Conservation (phyloP, 2,888 invertebrate species). For the Stramonita haemastoma region DNA sequence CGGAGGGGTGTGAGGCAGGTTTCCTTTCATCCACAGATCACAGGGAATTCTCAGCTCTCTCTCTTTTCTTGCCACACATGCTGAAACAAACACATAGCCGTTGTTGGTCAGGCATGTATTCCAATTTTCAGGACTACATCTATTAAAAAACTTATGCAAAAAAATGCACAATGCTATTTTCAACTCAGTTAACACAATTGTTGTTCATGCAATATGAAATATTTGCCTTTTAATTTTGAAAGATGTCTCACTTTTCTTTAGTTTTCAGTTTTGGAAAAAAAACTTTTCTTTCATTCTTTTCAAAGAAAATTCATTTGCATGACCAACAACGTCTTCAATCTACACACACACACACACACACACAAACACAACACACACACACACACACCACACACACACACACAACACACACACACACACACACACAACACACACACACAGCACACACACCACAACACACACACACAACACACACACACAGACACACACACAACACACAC, state of each 20-base stretch:
- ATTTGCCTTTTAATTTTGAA: no score
- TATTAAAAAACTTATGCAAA: background rate
- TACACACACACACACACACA: background rate
- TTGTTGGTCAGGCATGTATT: constrained; percentile 21
- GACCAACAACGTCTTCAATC: background rate
- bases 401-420: background rate
- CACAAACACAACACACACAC: no score
- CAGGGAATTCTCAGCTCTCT: background rate
- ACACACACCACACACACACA: background rate
- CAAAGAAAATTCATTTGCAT: background rate
- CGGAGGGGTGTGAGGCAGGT: background rate
- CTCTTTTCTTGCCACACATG: background rate
- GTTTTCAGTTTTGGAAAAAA: no score
- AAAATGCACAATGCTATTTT: background rate
- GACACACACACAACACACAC: background rate
- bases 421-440: background rate
- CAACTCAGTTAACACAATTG: no score
- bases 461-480: background rate
- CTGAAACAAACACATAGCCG: constrained; percentile 27
- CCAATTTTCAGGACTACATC: background rate
- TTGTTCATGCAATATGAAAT: no score
- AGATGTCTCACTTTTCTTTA: no score
- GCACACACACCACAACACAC: no score
- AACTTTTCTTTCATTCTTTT: no score
- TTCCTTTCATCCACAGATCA: background rate